Percentiles rank a stretch among this genome's conserved stretches.
These are phyloP conservation scores for Philereme vetulata DNA, from an alignment of 2,888 invertebrate genomes.

Conservation along the genomic window DNA sequence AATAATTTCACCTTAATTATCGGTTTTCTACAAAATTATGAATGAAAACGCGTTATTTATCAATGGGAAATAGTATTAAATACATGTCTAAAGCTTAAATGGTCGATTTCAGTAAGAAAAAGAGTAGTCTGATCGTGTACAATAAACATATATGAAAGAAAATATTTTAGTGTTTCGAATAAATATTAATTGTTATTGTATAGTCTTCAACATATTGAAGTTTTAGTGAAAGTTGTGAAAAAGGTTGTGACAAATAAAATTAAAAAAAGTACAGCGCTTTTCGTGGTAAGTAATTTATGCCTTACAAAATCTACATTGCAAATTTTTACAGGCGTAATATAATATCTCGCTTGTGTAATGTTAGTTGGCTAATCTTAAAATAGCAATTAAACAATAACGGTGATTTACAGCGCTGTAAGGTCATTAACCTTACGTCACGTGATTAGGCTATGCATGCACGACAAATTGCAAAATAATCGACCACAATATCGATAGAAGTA, in stretches of 20 bases:
- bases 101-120: constrained; percentile 34
- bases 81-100: constrained; percentile 35
- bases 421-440: constrained; percentile 18
- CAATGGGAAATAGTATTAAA: constrained; percentile 43
- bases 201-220: constrained; percentile 50
- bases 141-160: constrained; percentile 39
- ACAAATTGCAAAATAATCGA: background rate
- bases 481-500: background rate
- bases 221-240: constrained; percentile 56
- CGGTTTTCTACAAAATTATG: constrained; percentile 65
- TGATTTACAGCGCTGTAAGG: constrained; percentile 5
- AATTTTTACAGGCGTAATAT: background rate
- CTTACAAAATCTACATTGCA: background rate
- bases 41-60: constrained; percentile 66
- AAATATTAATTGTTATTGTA: constrained; percentile 38
- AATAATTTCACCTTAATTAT: constrained; percentile 58
- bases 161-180: constrained; percentile 41
- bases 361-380: constrained; percentile 5
- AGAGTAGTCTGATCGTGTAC: constrained; percentile 38
- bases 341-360: background rate
- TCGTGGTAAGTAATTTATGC: constrained; percentile 58
- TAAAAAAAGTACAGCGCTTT: constrained; percentile 57
- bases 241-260: constrained; percentile 70
- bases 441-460: constrained; percentile 1
- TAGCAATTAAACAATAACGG: constrained; percentile 1